Base-by-base conservation (phyloP, 2,113 vertebrate genomes). In the Lipotes vexillifer region DNA sequence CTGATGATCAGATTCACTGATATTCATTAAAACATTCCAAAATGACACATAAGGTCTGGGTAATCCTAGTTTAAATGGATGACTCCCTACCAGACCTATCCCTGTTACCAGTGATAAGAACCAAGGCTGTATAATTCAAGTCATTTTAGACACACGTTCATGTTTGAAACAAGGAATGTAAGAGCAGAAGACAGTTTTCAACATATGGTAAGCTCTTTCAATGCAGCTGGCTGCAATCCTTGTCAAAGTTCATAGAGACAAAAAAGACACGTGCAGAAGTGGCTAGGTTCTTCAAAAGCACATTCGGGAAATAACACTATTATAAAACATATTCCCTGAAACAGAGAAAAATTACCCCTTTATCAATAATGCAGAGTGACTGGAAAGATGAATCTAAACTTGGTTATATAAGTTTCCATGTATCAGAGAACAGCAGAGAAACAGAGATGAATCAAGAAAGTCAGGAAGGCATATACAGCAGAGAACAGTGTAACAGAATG, bases 161-260 rank as follows among this genome's bases (percentile, higher is more conserved):
- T 77, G n/a, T 82, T 71, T 88, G 84, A 90, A 88, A 68, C 57
- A 14, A 85, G 49, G 72, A 95, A 83, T 66, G 49, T 25, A 55
- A 74, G 13, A 95, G 36, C 82, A 92, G 36, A 80, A 71, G 66
- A 77, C 5, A 17, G 1, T 93, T 75, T 93, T 86, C 13, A 89
- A 63, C 72, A 92, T 93, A 74, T 55, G 68, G 72, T 44, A 6
- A 82, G 25, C 59, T 93, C 93, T 93, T 93, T 61, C 71, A 13
- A 3, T 36, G 88, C 55, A 86, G 78, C 85, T 94, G 89, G 41
- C 72, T 74, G 11, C 44, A 83, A 49, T 93, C 61, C 52, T 89
- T 93, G 41, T 93, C 95, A 97, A 82, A 97, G 93, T 91, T 94
- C 77, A 81, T 5, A 36, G 46, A 85, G 61, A 94, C 36, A 77